Evolutionary conservation across 2,888 invertebrate species (phyloP).

Genomic region (Stenodema calcarata): DNA sequence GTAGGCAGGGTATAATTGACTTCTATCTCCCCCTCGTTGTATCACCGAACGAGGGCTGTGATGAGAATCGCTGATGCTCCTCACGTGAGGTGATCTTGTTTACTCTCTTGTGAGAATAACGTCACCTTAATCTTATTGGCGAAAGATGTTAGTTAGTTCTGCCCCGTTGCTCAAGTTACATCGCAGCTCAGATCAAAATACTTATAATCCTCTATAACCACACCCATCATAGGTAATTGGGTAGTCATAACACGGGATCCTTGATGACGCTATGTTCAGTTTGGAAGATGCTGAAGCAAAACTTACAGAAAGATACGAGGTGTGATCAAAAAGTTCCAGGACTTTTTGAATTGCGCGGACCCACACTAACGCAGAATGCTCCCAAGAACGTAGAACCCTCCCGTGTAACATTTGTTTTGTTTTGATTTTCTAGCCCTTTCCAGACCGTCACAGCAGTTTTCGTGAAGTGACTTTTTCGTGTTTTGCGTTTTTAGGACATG

Average conservation of each 20-base stretch:
- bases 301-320: neutral
- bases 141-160: conserved; percentile 12
- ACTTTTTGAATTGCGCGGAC: no score
- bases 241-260: neutral
- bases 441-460: no score
- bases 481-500: no score
- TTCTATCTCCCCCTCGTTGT: neutral
- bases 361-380: no score
- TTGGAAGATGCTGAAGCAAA: neutral
- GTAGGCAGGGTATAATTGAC: conserved; percentile 11
- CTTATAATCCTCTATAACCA: neutral
- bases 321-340: no score
- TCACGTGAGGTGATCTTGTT: conserved; percentile 34
- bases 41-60: neutral
- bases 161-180: neutral
- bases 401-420: no score
- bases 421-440: no score
- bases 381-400: no score
- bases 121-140: conserved; percentile 40
- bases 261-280: neutral
- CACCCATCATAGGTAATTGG: neutral
- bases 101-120: conserved; percentile 33
- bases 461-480: no score
- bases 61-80: conserved; percentile 23
- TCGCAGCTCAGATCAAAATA: neutral